Evolutionary conservation across 2,888 invertebrate genomes (phyloP), one percentile per base, ranked within the genome.

Genomic region (Ochropacha duplaris): DNA sequence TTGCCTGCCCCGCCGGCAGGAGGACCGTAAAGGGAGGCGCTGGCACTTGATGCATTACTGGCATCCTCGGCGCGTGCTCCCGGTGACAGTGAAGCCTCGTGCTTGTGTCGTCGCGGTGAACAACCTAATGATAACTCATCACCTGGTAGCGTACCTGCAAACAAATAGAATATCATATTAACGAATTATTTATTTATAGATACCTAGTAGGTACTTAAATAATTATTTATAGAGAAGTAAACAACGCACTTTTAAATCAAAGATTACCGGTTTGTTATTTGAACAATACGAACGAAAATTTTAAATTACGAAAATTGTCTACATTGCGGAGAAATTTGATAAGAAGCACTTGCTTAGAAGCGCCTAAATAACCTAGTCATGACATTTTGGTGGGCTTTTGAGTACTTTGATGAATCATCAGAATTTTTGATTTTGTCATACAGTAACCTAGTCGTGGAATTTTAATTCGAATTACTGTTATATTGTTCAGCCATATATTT

Each of bases 71-170:
- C 96, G 81, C 95, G 94, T 67, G 95, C 94, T 69, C 94, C 94
- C 55, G 96, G 96, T 58, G 95, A 95, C 74, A 94, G 93, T 79
- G 86, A 94, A 79, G 93, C 94, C 79, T 95, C 95, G 78, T 95
- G 94, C 84, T 95, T 95, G 79, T 94, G 92, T 36, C 91, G 82
- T 50, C 92, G 81, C 62, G 93, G 92, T 55, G 94, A 94, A 71
- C 94, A 94, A 65, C 93, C 94, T 70, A 96, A 88, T 36, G 96
- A 96, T 61, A 97, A 86, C 83, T 97, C 96, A 86, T 96, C 96
- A 75, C 96, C 95, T 79, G 96, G 95, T 84, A 97, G 93, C 74
- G 96, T 95, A 93, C 97, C 97, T 97, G 94, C 39, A 94, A 94
- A 88, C 84, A 87, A 61, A 68, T 66, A 68, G 64, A 66, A 56